These are phyloP conservation scores for Schizopygopsis malacanthus DNA, from an alignment of 2,797 vertebrate genomes.

Conservation along the genomic window DNA sequence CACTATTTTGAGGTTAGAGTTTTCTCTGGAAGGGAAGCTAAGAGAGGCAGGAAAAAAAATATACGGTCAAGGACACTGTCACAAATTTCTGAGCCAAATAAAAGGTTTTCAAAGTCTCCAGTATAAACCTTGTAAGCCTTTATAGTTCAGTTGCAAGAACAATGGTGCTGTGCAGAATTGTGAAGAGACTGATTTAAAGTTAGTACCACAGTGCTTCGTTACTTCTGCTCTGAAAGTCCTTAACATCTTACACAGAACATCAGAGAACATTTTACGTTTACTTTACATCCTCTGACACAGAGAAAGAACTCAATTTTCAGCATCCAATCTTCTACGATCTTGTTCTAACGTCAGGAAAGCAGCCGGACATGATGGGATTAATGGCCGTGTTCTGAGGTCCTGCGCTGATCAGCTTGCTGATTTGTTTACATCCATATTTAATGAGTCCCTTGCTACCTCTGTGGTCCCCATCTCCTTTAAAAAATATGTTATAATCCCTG, in stretches of 20 bases:
- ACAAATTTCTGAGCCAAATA: not conserved
- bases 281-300: slow-evolving; percentile 14
- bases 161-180: slow-evolving; percentile 15
- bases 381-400: too few relatives aligned
- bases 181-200: not conserved
- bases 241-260: slow-evolving; percentile 17
- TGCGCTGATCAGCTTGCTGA: too few relatives aligned
- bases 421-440: too few relatives aligned
- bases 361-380: too few relatives aligned
- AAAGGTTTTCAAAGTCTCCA: slow-evolving; percentile 20
- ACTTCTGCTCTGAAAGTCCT: slow-evolving; percentile 36
- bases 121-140: not conserved
- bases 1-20: slow-evolving; percentile 38
- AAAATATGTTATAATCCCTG: too few relatives aligned
- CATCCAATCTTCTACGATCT: not conserved
- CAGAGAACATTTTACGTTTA: not conserved
- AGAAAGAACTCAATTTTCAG: not conserved
- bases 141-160: slow-evolving; percentile 24
- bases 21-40: slow-evolving; percentile 31
- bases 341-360: not conserved
- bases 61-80: slow-evolving; percentile 22
- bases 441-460: too few relatives aligned
- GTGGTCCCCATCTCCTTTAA: too few relatives aligned
- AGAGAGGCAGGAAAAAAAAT: not conserved
- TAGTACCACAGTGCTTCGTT: slow-evolving; percentile 10